These are phyloP conservation scores for Prunella himalayana DNA, from an alignment of 2,113 vertebrate genomes.

Conservation along the genomic window DNA sequence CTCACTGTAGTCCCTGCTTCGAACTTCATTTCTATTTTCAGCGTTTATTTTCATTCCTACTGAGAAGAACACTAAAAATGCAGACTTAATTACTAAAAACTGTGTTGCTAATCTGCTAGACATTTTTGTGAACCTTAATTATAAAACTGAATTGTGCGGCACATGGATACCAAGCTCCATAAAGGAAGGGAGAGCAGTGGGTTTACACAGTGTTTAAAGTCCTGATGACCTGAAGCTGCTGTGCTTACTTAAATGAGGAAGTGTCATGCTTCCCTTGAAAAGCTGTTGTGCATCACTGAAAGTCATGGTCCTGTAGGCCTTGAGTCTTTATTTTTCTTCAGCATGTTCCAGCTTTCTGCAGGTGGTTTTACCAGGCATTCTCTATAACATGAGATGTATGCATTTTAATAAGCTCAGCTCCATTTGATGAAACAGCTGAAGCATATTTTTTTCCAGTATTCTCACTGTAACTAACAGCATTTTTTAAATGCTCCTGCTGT, in stretches of 20 bases:
- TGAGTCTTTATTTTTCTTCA: not conserved
- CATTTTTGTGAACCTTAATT: not conserved
- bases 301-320: not conserved
- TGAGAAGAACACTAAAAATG: not conserved
- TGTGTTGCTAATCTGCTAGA: not conserved
- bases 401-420: not conserved
- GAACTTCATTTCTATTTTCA: not conserved
- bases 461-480: not conserved
- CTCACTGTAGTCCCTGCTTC: not conserved
- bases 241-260: not conserved
- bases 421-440: not conserved
- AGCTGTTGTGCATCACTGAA: not conserved
- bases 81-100: not conserved
- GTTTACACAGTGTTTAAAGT: not conserved
- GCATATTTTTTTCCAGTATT: not conserved
- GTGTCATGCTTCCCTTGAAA: not conserved
- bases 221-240: not conserved
- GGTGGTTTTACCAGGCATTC: not conserved
- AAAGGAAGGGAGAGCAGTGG: not conserved
- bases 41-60: not conserved
- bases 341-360: not conserved
- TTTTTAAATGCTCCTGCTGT: not conserved
- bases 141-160: not conserved
- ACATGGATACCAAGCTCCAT: not conserved
- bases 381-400: not conserved